Conservation (phyloP, 1,140 invertebrate genomes). For the Pinna nobilis region DNA sequence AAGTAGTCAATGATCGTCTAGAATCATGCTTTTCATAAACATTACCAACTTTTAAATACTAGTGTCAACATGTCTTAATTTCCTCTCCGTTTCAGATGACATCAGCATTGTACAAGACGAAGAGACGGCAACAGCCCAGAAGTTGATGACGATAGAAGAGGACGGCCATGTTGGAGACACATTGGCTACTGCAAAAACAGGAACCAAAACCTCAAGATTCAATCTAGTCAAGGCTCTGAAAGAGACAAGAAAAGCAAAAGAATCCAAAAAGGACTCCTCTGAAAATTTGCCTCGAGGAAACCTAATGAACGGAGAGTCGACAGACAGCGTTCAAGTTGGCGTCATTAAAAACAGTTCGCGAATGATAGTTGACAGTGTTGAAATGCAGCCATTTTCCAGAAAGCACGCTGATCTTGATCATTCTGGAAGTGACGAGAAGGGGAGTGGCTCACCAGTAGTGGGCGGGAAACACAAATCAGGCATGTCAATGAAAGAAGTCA, state of each 20-base stretch:
- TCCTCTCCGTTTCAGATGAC: conserved; percentile 58
- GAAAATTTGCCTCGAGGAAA: conserved; percentile 15
- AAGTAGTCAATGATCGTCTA: too few relatives aligned
- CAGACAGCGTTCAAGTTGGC: conserved; percentile 49
- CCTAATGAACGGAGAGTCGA: conserved; percentile 46
- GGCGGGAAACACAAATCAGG: conserved; percentile 11
- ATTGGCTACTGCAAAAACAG: conserved; percentile 28
- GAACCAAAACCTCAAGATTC: conserved; percentile 30
- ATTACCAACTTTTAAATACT: background rate
- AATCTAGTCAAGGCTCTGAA: conserved; percentile 36
- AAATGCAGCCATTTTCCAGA: conserved; percentile 40
- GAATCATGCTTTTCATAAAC: background rate
- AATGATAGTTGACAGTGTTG: conserved; percentile 48
- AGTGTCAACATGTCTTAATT: background rate
- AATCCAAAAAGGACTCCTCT: conserved; percentile 32
- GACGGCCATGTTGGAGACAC: conserved; percentile 36
- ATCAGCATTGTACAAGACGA: conserved; percentile 54
- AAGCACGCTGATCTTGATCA: conserved; percentile 33
- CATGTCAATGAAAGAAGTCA: conserved; percentile 22
- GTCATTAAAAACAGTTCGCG: conserved; percentile 47
- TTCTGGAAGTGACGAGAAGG: conserved; percentile 19
- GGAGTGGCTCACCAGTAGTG: conserved; percentile 9
- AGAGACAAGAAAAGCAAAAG: conserved; percentile 43
- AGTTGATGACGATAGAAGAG: conserved; percentile 51
- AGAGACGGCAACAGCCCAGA: conserved; percentile 37